Conservation (phyloP, 2,888 invertebrate species). For the Oscheius sp. region DNA sequence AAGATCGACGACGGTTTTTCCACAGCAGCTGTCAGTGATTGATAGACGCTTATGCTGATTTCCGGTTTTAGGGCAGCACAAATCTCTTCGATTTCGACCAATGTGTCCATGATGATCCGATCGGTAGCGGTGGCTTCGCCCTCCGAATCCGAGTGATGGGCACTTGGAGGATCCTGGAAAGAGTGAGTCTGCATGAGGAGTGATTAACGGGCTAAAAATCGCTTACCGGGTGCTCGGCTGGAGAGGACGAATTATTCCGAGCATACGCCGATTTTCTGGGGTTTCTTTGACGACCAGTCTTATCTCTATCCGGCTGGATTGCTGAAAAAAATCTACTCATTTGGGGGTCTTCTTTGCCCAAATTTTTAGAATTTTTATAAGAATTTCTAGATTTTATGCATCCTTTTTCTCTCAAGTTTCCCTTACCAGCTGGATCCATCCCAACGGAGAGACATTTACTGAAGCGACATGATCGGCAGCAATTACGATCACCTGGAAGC, state of each 20-base stretch:
- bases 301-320: conserved; percentile 29
- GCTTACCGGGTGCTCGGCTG: conserved; percentile 7
- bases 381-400: no score
- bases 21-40: conserved; percentile 8
- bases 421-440: conserved; percentile 30
- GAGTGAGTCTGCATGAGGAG: neutral
- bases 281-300: conserved; percentile 30
- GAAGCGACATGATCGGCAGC: conserved; percentile 28
- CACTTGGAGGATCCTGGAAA: conserved; percentile 18
- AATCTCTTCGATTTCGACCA: conserved; percentile 27
- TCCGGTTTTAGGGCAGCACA: conserved; percentile 22
- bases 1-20: conserved; percentile 23
- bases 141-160: conserved; percentile 2
- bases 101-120: conserved; percentile 22
- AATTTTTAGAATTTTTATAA: no score
- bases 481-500: conserved; percentile 30
- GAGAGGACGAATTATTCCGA: neutral
- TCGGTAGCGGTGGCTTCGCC: conserved; percentile 18
- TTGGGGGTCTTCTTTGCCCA: neutral
- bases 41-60: conserved; percentile 22
- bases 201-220: neutral
- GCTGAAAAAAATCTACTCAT: neutral
- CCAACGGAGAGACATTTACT: conserved; percentile 26
- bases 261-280: conserved; percentile 26
- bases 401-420: neutral